Evolutionary conservation across 2,888 invertebrate genomes (phyloP).

Genomic region (Ceraclea dissimilis): DNA sequence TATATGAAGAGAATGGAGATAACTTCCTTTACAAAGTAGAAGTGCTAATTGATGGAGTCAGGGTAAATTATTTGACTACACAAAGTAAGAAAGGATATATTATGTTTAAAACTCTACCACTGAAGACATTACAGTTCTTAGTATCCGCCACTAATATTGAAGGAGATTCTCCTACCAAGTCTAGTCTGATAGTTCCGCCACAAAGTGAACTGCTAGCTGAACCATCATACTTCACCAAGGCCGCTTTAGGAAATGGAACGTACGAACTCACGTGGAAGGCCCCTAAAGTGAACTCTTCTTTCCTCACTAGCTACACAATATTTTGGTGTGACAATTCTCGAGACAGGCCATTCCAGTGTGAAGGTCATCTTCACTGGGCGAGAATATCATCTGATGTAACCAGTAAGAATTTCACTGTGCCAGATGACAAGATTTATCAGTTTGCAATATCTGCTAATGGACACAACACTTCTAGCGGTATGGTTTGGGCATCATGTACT

Average conservation of each 20-base stretch:
- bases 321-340: slow-evolving; percentile 66
- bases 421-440: slow-evolving; percentile 54
- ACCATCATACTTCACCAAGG: slow-evolving; percentile 61
- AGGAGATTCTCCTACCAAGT: slow-evolving; percentile 50
- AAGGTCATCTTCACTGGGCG: slow-evolving; percentile 44
- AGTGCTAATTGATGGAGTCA: slow-evolving; percentile 40
- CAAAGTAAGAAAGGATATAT: slow-evolving; percentile 43
- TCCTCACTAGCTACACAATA: slow-evolving; percentile 64
- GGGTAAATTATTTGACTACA: slow-evolving; percentile 30
- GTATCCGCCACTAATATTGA: slow-evolving; percentile 55
- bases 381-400: slow-evolving; percentile 35
- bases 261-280: slow-evolving; percentile 71
- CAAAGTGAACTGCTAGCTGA: slow-evolving; percentile 39
- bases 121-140: slow-evolving; percentile 41
- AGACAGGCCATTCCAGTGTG: slow-evolving; percentile 53
- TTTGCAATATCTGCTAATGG: slow-evolving; percentile 80
- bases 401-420: slow-evolving; percentile 54
- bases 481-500: slow-evolving; percentile 73
- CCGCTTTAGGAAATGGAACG: slow-evolving; percentile 61
- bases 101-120: slow-evolving; percentile 46
- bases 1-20: slow-evolving; percentile 63
- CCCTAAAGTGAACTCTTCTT: slow-evolving; percentile 37
- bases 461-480: slow-evolving; percentile 63
- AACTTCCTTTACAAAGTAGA: slow-evolving; percentile 64
- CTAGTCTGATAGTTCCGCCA: slow-evolving; percentile 55